These are phyloP conservation scores for Crocodylus rhombifer DNA, from an alignment of 2,797 vertebrate genomes.

Conservation along the genomic window DNA sequence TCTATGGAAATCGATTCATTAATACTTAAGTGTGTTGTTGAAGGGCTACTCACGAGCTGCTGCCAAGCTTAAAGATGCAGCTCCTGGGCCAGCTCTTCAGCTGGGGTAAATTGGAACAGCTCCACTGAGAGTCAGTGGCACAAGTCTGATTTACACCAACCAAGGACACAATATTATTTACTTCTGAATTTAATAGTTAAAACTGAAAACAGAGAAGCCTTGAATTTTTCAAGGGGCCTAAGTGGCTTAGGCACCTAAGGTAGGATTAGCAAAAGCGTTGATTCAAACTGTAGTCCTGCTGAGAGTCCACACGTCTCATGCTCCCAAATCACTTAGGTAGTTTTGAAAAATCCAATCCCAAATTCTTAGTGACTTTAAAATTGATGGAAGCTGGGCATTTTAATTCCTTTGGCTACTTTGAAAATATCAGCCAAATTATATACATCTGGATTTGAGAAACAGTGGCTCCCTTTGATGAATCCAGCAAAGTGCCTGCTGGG, in stretches of 20 bases:
- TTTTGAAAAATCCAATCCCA: not conserved
- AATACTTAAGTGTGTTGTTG: not conserved
- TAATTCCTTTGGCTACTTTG: not conserved
- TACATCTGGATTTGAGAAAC: not conserved
- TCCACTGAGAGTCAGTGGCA: not conserved
- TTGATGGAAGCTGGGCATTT: not conserved
- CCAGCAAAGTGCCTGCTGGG: not conserved
- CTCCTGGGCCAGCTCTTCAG: not conserved
- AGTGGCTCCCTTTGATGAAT: not conserved
- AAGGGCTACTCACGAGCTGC: not conserved
- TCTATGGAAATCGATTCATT: slow-evolving; percentile 11
- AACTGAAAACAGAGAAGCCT: not conserved
- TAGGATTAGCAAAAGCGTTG: not conserved
- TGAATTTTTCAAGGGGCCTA: not conserved
- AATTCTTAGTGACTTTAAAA: not conserved
- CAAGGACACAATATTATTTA: not conserved
- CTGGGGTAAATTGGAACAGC: not conserved
- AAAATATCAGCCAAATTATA: not conserved
- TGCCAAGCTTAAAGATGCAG: not conserved
- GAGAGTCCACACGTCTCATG: not conserved
- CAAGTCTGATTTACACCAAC: accelerated
- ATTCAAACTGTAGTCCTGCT: not conserved
- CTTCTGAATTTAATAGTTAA: not conserved
- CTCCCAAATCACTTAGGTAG: not conserved
- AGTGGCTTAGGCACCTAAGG: not conserved